Percentiles rank a stretch among this genome's conserved stretches.
phyloP scores from a whole-genome alignment of 1,140 invertebrate species.

The Lerema accius region DNA sequence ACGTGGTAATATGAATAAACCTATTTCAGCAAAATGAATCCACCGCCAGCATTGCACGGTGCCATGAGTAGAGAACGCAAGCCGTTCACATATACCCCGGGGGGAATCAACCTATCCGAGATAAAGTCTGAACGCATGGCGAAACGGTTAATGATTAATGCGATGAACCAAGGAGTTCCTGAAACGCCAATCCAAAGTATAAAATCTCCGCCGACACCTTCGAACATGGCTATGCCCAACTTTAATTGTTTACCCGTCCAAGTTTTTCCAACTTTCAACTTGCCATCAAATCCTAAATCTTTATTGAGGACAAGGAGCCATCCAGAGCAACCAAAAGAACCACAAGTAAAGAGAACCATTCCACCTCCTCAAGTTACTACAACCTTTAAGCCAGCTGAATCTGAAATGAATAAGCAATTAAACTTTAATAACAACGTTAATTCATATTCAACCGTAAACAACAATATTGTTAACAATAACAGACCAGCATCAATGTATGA shows the following conservation, averaged over 20 bases:
- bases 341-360: constrained; percentile 16
- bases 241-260: constrained; percentile 76
- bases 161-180: constrained; percentile 83
- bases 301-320: constrained; percentile 73
- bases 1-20: constrained; percentile 36
- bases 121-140: constrained; percentile 95
- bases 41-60: constrained; percentile 93
- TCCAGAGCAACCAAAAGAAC: constrained; percentile 52
- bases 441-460: constrained; percentile 35
- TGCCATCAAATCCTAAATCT: constrained; percentile 78
- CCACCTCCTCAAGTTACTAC: constrained; percentile 37
- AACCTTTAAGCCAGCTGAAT: constrained; percentile 26
- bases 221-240: constrained; percentile 67
- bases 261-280: constrained; percentile 76
- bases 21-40: constrained; percentile 84
- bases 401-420: constrained; percentile 34
- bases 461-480: constrained; percentile 35
- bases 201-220: constrained; percentile 56
- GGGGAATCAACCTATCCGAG: constrained; percentile 94
- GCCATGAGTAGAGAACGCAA: constrained; percentile 93
- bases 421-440: constrained; percentile 37
- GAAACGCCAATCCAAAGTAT: constrained; percentile 67
- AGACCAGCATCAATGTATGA: constrained; percentile 51
- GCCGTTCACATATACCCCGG: constrained; percentile 97
- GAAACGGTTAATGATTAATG: constrained; percentile 88